phyloP scores from a whole-genome alignment of 2,888 invertebrate genomes.

The Xylocampa areola region DNA sequence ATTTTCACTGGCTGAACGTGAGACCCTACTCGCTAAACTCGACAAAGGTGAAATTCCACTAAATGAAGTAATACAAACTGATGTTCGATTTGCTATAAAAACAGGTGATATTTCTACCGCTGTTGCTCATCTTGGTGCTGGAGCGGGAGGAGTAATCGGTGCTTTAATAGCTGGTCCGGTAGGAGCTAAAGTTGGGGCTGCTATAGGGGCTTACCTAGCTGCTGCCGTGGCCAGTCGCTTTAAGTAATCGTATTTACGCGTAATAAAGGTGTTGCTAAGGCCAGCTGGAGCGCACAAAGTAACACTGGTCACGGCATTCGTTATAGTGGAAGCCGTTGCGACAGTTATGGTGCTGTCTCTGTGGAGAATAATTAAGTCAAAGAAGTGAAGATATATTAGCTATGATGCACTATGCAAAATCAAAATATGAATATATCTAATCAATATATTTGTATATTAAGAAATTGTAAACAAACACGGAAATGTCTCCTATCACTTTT shows the following conservation, averaged over 20 bases:
- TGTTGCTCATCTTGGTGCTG: conserved; percentile 16
- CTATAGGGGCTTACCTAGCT: conserved; percentile 35
- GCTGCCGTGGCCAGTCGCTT: conserved; percentile 22
- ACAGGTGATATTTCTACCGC: not conserved
- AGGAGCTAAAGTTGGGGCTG: conserved; percentile 32
- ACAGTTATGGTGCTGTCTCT: not conserved
- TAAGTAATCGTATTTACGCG: not conserved
- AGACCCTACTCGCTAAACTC: conserved; percentile 10
- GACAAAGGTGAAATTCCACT: conserved; percentile 23
- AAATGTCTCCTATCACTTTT: too few relatives aligned
- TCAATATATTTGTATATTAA: too few relatives aligned
- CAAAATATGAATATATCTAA: too few relatives aligned
- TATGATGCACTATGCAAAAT: too few relatives aligned
- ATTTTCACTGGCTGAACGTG: conserved; percentile 12
- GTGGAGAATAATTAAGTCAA: not conserved
- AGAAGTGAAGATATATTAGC: too few relatives aligned
- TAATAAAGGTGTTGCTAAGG: not conserved
- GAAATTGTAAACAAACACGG: too few relatives aligned
- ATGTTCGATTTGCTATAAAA: conserved; percentile 22
- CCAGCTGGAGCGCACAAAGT: too few relatives aligned
- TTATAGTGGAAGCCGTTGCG: not conserved
- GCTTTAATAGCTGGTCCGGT: conserved; percentile 23
- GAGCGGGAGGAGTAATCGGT: conserved; percentile 24
- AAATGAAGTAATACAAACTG: conserved; percentile 6
- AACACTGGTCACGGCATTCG: not conserved